A percentile compares a stretch with the other conserved stretches of the same genome.
Evolutionary conservation across 2,797 vertebrate genomes (phyloP).

Genomic region (Sternarchorhynchus goeldii): DNA sequence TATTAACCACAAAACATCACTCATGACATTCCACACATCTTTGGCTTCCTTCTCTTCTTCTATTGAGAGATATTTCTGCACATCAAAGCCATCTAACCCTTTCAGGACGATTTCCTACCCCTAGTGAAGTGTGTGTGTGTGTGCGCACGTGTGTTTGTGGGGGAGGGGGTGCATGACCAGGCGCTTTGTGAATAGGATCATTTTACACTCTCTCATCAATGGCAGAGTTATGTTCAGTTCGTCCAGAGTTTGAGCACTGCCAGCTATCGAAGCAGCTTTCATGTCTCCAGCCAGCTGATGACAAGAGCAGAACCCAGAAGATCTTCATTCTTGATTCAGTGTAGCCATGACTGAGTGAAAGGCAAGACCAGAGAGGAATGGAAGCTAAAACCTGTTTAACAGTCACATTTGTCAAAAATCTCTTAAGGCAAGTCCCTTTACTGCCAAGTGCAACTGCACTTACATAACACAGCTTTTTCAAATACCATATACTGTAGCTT

Average conservation of each 20-base stretch:
- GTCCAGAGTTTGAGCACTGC: conserved; percentile 44
- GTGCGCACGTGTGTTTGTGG: no score
- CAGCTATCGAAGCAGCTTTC: conserved; percentile 41
- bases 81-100: conserved; percentile 31
- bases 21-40: conserved; percentile 8
- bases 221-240: conserved; percentile 31
- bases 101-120: not conserved
- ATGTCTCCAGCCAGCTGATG: conserved; percentile 28
- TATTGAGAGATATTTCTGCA: conserved; percentile 11
- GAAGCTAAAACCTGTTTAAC: conserved; percentile 15
- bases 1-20: conserved; percentile 24
- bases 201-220: conserved; percentile 42
- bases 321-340: conserved; percentile 26
- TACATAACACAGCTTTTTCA: not conserved
- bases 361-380: conserved; percentile 1
- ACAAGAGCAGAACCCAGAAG: conserved; percentile 37
- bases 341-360: conserved; percentile 31
- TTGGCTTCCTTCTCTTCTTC: not conserved
- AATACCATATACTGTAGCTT: no score
- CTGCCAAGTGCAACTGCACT: not conserved
- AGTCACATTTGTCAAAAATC: not conserved
- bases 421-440: not conserved
- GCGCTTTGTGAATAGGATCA: conserved; percentile 38
- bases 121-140: conserved; percentile 18
- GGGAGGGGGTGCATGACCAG: conserved; percentile 33